Evolutionary conservation across 2,888 invertebrate genomes (phyloP).

Genomic region (Ormyrus nitidulus): DNA sequence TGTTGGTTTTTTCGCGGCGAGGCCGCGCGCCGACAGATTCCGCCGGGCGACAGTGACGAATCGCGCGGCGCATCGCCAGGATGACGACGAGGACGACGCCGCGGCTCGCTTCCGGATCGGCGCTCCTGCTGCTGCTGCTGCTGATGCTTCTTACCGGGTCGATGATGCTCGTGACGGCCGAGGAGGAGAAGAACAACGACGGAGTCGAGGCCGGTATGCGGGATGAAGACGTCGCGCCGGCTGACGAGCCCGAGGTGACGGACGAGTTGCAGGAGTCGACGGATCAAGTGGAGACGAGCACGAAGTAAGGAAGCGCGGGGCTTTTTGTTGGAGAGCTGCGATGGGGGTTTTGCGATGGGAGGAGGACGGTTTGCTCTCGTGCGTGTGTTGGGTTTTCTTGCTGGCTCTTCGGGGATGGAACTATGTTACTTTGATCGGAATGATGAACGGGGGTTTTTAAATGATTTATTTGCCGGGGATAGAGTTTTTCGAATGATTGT

Average conservation of each 20-base stretch:
- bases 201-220: background rate
- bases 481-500: no score
- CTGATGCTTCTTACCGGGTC: background rate
- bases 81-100: background rate
- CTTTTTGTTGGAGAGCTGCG: no score
- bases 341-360: no score
- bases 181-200: background rate
- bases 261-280: background rate
- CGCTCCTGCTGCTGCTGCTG: background rate
- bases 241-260: background rate
- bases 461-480: no score
- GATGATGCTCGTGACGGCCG: background rate
- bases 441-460: no score
- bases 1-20: background rate
- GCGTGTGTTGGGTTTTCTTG: no score
- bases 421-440: no score
- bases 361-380: no score
- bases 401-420: no score
- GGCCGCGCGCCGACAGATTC: background rate
- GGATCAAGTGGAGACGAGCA: no score
- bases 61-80: slow-evolving; percentile 5
- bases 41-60: slow-evolving; percentile 29
- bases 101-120: slow-evolving; percentile 14
- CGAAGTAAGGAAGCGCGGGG: no score
- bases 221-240: background rate